Conservation (phyloP, 2,113 vertebrate genomes). For the Pogonocichla stellata region DNA sequence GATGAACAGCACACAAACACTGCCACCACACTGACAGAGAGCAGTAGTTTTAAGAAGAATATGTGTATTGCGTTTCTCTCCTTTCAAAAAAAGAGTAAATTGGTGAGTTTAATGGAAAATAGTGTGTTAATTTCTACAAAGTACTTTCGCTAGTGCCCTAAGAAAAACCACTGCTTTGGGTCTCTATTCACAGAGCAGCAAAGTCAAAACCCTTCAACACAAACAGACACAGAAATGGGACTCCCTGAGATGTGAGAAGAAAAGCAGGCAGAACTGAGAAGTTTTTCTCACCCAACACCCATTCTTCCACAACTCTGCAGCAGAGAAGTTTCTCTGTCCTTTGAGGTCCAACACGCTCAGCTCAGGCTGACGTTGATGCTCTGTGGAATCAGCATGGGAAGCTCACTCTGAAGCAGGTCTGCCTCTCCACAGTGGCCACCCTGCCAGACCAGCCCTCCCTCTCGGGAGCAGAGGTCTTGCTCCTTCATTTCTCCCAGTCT, state of each 20-base stretch:
- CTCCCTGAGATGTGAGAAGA: neutral
- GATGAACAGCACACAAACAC: neutral
- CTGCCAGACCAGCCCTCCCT: neutral
- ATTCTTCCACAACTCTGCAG: neutral
- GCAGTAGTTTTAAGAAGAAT: neutral
- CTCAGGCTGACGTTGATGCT: neutral
- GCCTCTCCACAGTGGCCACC: neutral
- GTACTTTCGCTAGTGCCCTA: neutral
- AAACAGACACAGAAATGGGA: neutral
- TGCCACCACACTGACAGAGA: neutral
- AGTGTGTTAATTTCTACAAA: neutral
- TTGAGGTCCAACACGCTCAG: neutral
- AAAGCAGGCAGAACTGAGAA: neutral
- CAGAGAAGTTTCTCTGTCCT: neutral
- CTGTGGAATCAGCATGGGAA: neutral
- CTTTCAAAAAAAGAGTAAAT: neutral
- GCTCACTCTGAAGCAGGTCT: neutral
- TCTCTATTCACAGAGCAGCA: neutral
- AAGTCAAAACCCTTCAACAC: neutral
- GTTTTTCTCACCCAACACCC: neutral
- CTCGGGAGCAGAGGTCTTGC: neutral
- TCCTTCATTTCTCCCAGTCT: neutral
- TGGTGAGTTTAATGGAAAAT: neutral
- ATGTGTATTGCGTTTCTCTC: neutral
- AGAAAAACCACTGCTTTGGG: neutral